Conservation (phyloP, 2,797 vertebrate genomes). For the Galago senegalensis region DNA sequence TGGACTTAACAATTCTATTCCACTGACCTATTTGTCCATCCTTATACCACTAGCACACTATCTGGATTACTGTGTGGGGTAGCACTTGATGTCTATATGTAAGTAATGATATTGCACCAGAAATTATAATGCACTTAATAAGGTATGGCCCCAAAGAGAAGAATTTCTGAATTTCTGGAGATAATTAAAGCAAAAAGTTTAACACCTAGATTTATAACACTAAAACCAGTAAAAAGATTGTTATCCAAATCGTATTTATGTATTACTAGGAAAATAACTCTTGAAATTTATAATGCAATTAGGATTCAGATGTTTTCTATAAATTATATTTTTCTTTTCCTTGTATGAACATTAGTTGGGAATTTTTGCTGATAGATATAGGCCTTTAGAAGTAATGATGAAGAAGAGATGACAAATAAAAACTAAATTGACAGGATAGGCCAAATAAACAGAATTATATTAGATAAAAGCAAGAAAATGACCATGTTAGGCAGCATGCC, state of each 20-base stretch:
- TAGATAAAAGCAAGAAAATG: conserved; percentile 71
- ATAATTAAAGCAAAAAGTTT: conserved; percentile 11
- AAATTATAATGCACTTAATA: not conserved
- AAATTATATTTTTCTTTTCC: conserved; percentile 67
- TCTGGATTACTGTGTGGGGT: not conserved
- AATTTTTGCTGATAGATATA: conserved; percentile 46
- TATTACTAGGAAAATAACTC: conserved; percentile 55
- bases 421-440: conserved; percentile 50
- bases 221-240: conserved; percentile 34
- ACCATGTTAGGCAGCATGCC: conserved; percentile 54
- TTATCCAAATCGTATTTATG: conserved; percentile 7
- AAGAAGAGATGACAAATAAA: conserved; percentile 64
- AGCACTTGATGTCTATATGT: not conserved
- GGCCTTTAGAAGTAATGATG: conserved; percentile 54
- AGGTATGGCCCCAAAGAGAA: not conserved
- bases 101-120: not conserved
- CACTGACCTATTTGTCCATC: not conserved
- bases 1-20: not conserved
- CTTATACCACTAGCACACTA: not conserved
- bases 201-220: conserved; percentile 12
- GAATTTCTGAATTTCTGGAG: not conserved
- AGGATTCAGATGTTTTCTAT: conserved; percentile 32
- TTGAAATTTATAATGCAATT: conserved; percentile 50
- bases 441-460: conserved; percentile 65
- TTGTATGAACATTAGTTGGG: conserved; percentile 20